These are phyloP conservation scores for Julus scanicus DNA, from an alignment of 2,888 invertebrate genomes.

Conservation along the genomic window DNA sequence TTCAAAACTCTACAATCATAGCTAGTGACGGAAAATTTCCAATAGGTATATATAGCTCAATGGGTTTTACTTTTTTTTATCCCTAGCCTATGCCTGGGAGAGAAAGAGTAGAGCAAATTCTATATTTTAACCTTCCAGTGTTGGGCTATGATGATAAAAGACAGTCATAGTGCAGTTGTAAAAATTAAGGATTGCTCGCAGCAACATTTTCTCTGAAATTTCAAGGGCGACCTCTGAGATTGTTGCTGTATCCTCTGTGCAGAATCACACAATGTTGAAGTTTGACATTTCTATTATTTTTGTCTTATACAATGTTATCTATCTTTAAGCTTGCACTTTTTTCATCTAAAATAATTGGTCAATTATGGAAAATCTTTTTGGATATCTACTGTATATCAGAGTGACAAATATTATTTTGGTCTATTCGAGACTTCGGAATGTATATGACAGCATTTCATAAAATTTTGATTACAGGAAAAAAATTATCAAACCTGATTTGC, in stretches of 20 bases:
- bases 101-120: background rate
- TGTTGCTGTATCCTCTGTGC: background rate
- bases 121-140: background rate
- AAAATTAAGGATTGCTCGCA: background rate
- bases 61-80: background rate
- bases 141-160: background rate
- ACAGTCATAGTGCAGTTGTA: background rate
- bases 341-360: too few species aligned
- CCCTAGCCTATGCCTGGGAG: background rate
- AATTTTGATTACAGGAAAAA: background rate
- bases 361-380: too few species aligned
- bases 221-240: background rate
- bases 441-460: background rate
- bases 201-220: background rate
- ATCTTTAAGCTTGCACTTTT: too few species aligned
- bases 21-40: background rate
- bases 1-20: slow-evolving; percentile 22
- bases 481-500: background rate
- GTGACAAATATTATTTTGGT: too few species aligned
- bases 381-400: too few species aligned
- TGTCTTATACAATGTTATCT: too few species aligned
- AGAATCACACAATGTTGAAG: too few species aligned
- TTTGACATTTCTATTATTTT: too few species aligned
- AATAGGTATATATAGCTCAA: background rate
- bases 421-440: too few species aligned